Conservation (phyloP, 2,113 vertebrate species). For the Platichthys flesus region DNA sequence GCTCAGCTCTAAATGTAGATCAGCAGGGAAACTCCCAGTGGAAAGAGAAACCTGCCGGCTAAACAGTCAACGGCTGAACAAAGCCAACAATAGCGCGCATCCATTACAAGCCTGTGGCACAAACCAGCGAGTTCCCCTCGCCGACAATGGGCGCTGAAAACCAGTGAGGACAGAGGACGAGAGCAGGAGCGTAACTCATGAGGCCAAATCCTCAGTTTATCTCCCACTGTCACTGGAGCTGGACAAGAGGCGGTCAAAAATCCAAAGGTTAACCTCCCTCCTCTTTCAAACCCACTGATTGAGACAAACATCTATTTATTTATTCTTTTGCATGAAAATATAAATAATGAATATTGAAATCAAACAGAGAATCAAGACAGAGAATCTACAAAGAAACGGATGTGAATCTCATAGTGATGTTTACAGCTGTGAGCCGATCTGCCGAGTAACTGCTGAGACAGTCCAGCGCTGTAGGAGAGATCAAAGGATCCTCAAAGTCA, state of each 20-base stretch:
- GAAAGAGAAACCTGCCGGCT: conserved; percentile 29
- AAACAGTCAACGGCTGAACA: conserved; percentile 55
- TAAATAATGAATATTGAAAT: too few relatives aligned
- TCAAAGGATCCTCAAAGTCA: too few relatives aligned
- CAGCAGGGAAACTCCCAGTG: conserved; percentile 43
- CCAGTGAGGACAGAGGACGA: conserved; percentile 11
- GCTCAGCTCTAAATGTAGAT: conserved; percentile 26
- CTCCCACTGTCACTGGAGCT: not conserved
- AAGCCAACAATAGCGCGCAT: conserved; percentile 45
- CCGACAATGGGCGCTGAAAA: conserved; percentile 57
- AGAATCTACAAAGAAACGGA: too few relatives aligned
- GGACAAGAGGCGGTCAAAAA: not conserved
- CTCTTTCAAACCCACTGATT: not conserved
- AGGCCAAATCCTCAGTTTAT: too few relatives aligned
- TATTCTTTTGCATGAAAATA: too few relatives aligned
- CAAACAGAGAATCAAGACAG: too few relatives aligned
- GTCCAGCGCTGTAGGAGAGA: too few relatives aligned
- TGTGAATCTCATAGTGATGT: too few relatives aligned
- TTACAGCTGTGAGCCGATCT: too few relatives aligned
- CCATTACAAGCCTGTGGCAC: conserved; percentile 52
- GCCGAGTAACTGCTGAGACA: too few relatives aligned
- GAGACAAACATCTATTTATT: too few relatives aligned
- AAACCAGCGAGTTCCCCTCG: conserved; percentile 44
- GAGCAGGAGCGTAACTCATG: not conserved
- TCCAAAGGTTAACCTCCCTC: not conserved